Percentiles rank a stretch among this genome's conserved stretches.
These are phyloP conservation scores for Cyclopterus lumpus DNA, from an alignment of 2,797 vertebrate genomes.

Conservation along the genomic window DNA sequence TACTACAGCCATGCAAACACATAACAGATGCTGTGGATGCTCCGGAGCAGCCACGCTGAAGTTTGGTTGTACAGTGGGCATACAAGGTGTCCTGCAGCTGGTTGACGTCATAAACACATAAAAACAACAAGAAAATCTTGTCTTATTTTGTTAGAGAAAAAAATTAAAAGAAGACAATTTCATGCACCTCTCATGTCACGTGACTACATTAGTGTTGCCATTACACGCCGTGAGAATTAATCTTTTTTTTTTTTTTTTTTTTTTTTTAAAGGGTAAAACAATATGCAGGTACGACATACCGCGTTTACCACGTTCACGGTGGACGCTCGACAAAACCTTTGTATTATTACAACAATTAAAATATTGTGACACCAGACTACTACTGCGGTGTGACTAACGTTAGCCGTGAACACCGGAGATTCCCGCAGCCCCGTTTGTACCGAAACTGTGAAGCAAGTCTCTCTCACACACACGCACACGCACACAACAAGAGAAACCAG, in stretches of 20 bases:
- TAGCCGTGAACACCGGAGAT: constrained; percentile 20
- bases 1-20: constrained; percentile 51
- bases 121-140: not conserved
- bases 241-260: too few species aligned
- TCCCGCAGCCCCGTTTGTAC: constrained; percentile 18
- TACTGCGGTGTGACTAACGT: constrained; percentile 3
- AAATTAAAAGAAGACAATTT: not conserved
- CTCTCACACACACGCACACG: not conserved
- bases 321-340: not conserved
- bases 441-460: constrained; percentile 36
- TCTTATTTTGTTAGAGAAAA: not conserved
- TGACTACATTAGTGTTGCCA: not conserved
- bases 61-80: constrained; percentile 39
- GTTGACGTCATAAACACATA: not conserved
- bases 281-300: not conserved
- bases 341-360: not conserved
- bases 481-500: not conserved
- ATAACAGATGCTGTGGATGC: constrained; percentile 61
- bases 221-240: not conserved
- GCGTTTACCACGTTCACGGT: not conserved
- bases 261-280: constrained; percentile 2
- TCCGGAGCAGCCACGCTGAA: constrained; percentile 39
- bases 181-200: too few species aligned
- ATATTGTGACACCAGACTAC: not conserved
- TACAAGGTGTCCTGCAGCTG: constrained; percentile 14